These are phyloP conservation scores for Moxostoma hubbsi DNA, from an alignment of 2,797 vertebrate species.

Conservation along the genomic window DNA sequence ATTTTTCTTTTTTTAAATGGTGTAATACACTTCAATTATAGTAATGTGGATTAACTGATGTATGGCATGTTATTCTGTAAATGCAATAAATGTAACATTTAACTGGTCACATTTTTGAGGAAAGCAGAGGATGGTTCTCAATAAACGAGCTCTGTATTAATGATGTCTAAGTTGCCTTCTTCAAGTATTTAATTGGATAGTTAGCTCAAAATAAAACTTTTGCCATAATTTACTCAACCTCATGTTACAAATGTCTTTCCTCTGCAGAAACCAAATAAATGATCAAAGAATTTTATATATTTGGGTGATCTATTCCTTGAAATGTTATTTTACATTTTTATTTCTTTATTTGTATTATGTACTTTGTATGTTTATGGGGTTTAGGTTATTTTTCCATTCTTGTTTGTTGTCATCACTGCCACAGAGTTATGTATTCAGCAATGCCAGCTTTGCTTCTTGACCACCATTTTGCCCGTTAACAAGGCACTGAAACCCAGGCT, in stretches of 20 bases:
- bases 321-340: background rate
- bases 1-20: conserved; percentile 43
- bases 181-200: background rate
- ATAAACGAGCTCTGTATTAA: conserved; percentile 46
- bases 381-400: background rate
- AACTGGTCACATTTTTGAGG: conserved; percentile 10
- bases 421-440: background rate
- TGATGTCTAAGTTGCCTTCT: background rate
- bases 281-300: too few relatives aligned
- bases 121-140: conserved; percentile 23
- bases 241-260: too few relatives aligned
- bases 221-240: too few relatives aligned
- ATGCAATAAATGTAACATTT: conserved; percentile 11
- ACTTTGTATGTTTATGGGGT: background rate
- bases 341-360: background rate
- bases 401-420: background rate
- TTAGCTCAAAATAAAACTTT: too few relatives aligned
- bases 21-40: conserved; percentile 2
- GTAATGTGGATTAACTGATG: background rate
- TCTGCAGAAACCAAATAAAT: too few relatives aligned
- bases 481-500: too few relatives aligned
- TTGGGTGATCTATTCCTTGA: too few relatives aligned
- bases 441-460: too few relatives aligned
- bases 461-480: too few relatives aligned
- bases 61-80: conserved; percentile 3